Evolutionary conservation across 2,888 invertebrate genomes (phyloP).

Genomic region (Ectobius pallidus): DNA sequence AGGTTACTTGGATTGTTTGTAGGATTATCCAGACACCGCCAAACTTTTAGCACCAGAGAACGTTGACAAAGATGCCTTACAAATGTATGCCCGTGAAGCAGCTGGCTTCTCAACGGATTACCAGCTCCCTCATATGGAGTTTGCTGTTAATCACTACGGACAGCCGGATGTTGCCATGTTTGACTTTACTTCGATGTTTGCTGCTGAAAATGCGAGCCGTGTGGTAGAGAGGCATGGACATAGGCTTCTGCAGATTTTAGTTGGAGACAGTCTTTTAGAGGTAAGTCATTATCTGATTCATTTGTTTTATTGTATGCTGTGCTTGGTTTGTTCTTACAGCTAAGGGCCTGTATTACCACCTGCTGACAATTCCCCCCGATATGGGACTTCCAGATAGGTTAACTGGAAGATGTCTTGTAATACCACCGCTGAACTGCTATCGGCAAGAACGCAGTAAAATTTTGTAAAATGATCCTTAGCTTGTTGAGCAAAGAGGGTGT

Average conservation of each 20-base stretch:
- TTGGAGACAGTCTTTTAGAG: conserved; percentile 95
- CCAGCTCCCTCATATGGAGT: conserved; percentile 85
- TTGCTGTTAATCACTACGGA: conserved; percentile 97
- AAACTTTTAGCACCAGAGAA: conserved; percentile 86
- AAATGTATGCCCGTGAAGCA: conserved; percentile 92
- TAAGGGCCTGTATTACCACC: too few relatives aligned
- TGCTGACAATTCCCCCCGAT: too few relatives aligned
- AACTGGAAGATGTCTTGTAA: too few relatives aligned
- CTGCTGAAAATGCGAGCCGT: conserved; percentile 92
- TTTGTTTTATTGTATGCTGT: too few relatives aligned
- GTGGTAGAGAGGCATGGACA: conserved; percentile 78
- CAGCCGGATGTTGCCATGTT: conserved; percentile 98
- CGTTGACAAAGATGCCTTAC: conserved; percentile 86
- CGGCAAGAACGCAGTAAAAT: too few relatives aligned
- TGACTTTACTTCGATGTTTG: conserved; percentile 99
- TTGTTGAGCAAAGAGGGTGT: too few relatives aligned
- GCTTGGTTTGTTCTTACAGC: too few relatives aligned
- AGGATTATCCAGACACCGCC: conserved; percentile 92
- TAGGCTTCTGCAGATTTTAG: conserved; percentile 84
- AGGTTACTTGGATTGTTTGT: too few relatives aligned
- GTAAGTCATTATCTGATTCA: conserved; percentile 59
- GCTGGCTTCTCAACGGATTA: conserved; percentile 92
- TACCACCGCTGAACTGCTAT: too few relatives aligned
- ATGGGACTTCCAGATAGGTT: too few relatives aligned
- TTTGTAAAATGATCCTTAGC: too few relatives aligned